These are phyloP conservation scores for Anorthoa munda DNA, from an alignment of 2,888 invertebrate species.

Conservation along the genomic window DNA sequence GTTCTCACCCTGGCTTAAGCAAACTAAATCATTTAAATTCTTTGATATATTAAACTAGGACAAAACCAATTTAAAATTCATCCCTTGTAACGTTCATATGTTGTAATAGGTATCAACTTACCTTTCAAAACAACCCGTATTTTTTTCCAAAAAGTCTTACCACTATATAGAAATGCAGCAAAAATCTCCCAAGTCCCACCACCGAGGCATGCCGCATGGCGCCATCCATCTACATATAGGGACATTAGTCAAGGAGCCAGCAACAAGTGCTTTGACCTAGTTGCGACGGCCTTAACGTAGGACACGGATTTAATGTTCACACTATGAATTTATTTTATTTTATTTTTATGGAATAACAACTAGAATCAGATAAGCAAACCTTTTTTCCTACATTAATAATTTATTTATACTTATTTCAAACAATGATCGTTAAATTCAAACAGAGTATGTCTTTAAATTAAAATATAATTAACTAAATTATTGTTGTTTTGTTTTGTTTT, in stretches of 20 bases:
- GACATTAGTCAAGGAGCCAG: slow-evolving; percentile 57
- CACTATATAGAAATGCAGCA: slow-evolving; percentile 22
- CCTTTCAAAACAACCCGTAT: not conserved
- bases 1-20: no score
- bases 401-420: not conserved
- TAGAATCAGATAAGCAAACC: not conserved
- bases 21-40: no score
- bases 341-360: slow-evolving; percentile 7
- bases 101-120: no score
- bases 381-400: not conserved
- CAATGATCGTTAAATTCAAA: no score
- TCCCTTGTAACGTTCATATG: no score
- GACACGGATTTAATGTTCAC: slow-evolving; percentile 29
- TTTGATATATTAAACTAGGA: no score
- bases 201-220: slow-evolving; percentile 44
- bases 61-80: not conserved
- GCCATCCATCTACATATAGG: slow-evolving; percentile 60
- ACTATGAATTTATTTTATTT: slow-evolving; percentile 23
- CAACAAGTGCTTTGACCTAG: slow-evolving; percentile 65
- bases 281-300: slow-evolving; percentile 37
- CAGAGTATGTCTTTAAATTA: not conserved
- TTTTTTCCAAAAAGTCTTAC: not conserved
- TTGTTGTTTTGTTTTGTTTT: not conserved
- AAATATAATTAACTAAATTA: no score
- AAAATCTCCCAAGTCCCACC: slow-evolving; percentile 10